Conservation (phyloP, 2,797 vertebrate genomes). For the Myotis findleyi region DNA sequence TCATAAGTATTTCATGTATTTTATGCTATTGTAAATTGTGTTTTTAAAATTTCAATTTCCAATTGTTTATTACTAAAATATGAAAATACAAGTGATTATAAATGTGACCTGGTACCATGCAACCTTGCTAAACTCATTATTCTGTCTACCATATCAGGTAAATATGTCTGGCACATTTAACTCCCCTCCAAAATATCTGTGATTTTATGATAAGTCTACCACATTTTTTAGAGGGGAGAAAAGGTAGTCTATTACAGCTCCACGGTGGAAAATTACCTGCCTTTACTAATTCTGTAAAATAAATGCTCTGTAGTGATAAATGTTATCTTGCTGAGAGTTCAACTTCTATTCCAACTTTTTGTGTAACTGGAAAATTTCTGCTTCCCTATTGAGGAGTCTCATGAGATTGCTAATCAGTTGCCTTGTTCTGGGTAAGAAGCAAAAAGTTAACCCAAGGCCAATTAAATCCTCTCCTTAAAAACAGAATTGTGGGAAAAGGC, state of each 20-base stretch:
- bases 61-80: conserved; percentile 1
- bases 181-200: background rate
- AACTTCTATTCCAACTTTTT: background rate
- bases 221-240: background rate
- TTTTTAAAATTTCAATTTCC: background rate
- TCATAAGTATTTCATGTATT: background rate
- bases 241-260: background rate
- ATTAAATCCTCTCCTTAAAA: background rate
- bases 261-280: background rate
- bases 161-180: conserved; percentile 41
- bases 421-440: background rate
- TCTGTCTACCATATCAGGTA: background rate
- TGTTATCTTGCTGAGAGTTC: background rate
- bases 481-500: background rate
- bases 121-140: background rate
- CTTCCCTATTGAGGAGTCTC: background rate
- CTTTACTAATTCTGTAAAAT: background rate
- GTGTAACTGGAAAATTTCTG: background rate
- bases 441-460: background rate
- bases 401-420: background rate
- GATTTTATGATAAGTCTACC: background rate
- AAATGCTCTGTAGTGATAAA: background rate
- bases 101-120: background rate
- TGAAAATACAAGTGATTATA: background rate
- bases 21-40: background rate